phyloP scores from a whole-genome alignment of 2,888 invertebrate species.

The Apodemia zela region DNA sequence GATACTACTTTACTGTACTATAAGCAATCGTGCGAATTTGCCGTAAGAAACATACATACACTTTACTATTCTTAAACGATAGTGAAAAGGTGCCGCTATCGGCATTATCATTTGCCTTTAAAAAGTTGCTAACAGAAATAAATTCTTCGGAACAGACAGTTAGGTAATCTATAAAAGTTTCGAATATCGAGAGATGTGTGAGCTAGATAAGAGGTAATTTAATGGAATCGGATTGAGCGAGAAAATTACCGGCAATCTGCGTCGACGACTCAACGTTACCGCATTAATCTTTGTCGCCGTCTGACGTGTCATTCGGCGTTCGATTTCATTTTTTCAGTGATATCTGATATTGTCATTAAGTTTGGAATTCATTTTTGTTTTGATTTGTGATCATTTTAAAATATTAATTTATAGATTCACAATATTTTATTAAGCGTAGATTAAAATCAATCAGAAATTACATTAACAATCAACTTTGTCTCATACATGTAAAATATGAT shows the following conservation, averaged over 20 bases:
- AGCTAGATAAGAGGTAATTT: conserved; percentile 11
- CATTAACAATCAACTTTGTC: too few species aligned
- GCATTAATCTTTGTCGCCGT: conserved; percentile 11
- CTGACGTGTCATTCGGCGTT: background rate
- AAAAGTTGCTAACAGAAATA: too few species aligned
- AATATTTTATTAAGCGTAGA: too few species aligned
- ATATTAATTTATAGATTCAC: background rate
- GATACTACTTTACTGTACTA: too few species aligned
- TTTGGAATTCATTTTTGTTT: background rate
- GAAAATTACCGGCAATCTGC: conserved; percentile 14
- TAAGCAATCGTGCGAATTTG: too few species aligned
- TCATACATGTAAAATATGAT: too few species aligned
- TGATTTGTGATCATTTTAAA: background rate
- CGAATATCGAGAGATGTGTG: background rate
- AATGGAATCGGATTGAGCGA: conserved; percentile 7
- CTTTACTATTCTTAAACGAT: too few species aligned
- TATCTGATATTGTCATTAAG: background rate
- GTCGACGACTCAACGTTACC: conserved; percentile 8
- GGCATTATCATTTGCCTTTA: too few species aligned
- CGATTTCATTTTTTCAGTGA: conserved; percentile 2
- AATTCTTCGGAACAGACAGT: too few species aligned
- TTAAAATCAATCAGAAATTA: too few species aligned
- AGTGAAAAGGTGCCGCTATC: too few species aligned
- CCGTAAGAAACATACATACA: too few species aligned
- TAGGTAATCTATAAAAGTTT: background rate